A percentile compares a stretch with the other conserved stretches of the same genome.
Evolutionary conservation across 2,113 vertebrate genomes (phyloP).

Genomic region (Pseudorectes ferrugineus): DNA sequence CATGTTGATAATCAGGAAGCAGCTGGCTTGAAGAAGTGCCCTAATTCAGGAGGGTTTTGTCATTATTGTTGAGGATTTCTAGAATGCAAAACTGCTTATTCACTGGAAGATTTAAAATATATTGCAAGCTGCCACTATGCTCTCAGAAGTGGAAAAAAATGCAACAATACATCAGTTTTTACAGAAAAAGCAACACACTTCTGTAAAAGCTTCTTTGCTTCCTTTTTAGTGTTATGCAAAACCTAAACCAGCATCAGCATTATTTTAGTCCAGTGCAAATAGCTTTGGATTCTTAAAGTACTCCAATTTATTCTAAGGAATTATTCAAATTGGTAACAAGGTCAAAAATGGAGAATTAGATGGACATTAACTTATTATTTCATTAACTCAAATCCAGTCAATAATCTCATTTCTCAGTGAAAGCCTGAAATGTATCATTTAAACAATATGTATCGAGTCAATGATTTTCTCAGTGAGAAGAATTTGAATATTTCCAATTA

Average conservation of each 20-base stretch:
- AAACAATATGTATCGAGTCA: not conserved
- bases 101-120: not conserved
- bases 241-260: not conserved
- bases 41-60: not conserved
- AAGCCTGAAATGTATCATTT: not conserved
- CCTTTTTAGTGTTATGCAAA: not conserved
- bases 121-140: not conserved
- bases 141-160: not conserved
- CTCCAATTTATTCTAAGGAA: not conserved
- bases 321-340: not conserved
- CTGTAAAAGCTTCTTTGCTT: not conserved
- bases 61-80: not conserved
- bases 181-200: not conserved
- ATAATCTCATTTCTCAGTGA: not conserved
- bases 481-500: not conserved
- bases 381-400: not conserved
- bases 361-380: not conserved
- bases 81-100: not conserved
- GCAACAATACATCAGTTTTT: not conserved
- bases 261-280: not conserved
- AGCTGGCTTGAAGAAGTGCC: slow-evolving; percentile 20
- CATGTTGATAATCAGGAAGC: slow-evolving; percentile 27
- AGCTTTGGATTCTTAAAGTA: not conserved
- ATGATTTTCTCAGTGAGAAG: not conserved
- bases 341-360: not conserved